These are phyloP conservation scores for Camarhynchus parvulus DNA, from an alignment of 2,113 vertebrate genomes.

Conservation along the genomic window DNA sequence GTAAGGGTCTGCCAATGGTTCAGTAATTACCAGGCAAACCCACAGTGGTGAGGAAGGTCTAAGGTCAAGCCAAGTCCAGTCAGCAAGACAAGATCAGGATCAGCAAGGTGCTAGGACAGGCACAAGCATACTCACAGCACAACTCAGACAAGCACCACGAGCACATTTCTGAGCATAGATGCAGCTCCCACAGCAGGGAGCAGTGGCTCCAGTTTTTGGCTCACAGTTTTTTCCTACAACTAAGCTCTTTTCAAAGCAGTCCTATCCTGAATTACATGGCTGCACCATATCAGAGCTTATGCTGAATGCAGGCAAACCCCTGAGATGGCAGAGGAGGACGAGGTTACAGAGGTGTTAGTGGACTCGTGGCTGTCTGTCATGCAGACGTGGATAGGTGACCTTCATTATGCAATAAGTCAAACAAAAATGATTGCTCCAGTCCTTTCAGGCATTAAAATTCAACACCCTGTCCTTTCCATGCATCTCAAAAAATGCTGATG, in stretches of 20 bases:
- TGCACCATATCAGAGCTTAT: background rate
- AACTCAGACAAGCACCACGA: background rate
- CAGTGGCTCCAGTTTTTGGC: background rate
- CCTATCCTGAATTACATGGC: background rate
- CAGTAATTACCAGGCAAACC: background rate
- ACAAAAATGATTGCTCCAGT: background rate
- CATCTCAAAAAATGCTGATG: background rate
- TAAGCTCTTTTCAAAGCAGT: background rate
- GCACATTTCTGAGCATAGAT: background rate
- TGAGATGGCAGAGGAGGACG: background rate
- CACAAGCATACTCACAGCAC: background rate
- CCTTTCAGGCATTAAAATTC: background rate
- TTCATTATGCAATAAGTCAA: background rate
- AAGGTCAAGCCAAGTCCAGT: background rate
- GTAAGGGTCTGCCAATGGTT: background rate
- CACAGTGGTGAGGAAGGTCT: background rate
- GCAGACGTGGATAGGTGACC: background rate
- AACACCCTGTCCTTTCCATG: background rate
- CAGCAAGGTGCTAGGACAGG: background rate
- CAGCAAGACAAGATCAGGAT: background rate
- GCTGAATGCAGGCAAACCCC: background rate
- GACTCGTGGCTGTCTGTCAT: background rate
- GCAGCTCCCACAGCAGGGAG: background rate
- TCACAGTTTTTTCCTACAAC: background rate
- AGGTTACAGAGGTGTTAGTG: background rate